A percentile compares a stretch with the other conserved stretches of the same genome.
Evolutionary conservation across 2,888 invertebrate genomes (phyloP).

Genomic region (Smittia sp.): DNA sequence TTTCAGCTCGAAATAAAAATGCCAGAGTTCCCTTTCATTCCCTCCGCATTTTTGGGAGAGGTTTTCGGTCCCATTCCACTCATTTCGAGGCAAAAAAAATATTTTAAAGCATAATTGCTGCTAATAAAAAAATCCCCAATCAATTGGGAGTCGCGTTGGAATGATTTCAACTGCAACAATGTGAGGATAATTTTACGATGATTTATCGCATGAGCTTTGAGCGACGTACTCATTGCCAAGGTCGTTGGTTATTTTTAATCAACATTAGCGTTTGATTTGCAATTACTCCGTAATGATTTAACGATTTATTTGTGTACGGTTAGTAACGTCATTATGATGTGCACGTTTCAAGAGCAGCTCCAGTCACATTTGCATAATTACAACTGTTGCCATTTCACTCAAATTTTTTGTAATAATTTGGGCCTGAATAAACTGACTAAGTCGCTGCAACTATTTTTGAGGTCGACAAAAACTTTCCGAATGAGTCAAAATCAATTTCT

Average conservation of each 20-base stretch:
- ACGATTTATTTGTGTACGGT: neutral
- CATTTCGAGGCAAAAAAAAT: neutral
- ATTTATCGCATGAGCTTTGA: neutral
- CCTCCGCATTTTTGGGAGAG: neutral
- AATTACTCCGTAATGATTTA: neutral
- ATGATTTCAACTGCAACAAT: neutral
- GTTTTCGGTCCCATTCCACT: neutral
- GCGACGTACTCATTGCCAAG: constrained; percentile 11
- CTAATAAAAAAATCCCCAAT: neutral
- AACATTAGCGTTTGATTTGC: neutral
- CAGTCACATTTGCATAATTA: constrained; percentile 5
- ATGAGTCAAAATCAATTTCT: neutral
- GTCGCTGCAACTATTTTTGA: too few relatives aligned
- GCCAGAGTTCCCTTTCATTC: neutral
- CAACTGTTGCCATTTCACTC: neutral
- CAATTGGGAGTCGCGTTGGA: neutral
- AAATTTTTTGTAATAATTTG: too few relatives aligned
- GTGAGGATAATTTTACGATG: neutral
- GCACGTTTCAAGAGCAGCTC: neutral
- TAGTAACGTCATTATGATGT: neutral
- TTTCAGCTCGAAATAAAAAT: neutral
- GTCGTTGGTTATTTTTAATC: neutral
- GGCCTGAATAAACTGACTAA: too few relatives aligned
- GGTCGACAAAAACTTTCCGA: neutral
- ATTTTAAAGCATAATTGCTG: neutral